phyloP scores from a whole-genome alignment of 2,888 invertebrate species.

The Coenonympha arcania region DNA sequence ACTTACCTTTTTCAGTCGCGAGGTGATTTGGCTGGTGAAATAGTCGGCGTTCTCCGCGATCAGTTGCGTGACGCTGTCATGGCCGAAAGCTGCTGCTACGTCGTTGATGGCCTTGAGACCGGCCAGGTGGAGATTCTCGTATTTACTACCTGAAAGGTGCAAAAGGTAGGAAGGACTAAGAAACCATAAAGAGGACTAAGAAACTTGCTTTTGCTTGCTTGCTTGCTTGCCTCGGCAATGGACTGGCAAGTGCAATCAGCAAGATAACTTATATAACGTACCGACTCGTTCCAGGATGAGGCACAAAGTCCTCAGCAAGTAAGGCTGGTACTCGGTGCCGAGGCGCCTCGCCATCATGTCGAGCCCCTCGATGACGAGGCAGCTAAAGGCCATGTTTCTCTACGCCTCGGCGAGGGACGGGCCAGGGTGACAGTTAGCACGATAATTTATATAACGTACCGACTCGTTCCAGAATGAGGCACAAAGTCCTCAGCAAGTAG shows the following conservation, averaged over 20 bases:
- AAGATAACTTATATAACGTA: no score
- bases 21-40: conserved; percentile 80
- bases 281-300: conserved; percentile 78
- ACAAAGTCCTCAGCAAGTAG: conserved; percentile 78
- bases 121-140: conserved; percentile 76
- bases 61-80: conserved; percentile 71
- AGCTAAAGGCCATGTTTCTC: no score
- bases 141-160: conserved; percentile 73
- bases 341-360: no score
- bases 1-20: conserved; percentile 75
- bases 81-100: conserved; percentile 74
- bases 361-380: no score
- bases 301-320: conserved; percentile 78
- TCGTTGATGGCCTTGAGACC: conserved; percentile 75
- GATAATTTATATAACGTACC: no score
- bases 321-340: conserved; percentile 74
- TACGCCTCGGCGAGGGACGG: no score
- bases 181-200: no score
- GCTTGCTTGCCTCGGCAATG: conserved; percentile 59
- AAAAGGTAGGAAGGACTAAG: no score
- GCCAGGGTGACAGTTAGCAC: no score
- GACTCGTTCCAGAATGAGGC: conserved; percentile 56
- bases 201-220: no score
- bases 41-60: conserved; percentile 82
- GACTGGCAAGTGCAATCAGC: no score